A percentile compares a stretch with the other conserved stretches of the same genome.
Evolutionary conservation across 2,797 vertebrate species (phyloP).

Genomic region (Pipistrellus pipistrellus): DNA sequence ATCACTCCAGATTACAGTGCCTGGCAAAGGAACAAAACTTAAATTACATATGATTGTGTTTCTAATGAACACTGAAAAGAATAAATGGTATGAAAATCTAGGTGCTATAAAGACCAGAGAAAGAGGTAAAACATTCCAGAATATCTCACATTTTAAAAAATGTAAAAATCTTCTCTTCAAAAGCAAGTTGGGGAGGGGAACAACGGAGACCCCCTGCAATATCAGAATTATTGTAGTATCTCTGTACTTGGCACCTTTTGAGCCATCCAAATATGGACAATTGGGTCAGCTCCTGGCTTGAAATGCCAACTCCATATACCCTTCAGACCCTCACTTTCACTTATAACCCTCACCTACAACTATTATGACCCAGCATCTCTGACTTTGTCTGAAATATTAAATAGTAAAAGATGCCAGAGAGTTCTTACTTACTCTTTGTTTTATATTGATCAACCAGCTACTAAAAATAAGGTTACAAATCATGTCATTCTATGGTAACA

Average conservation of each 20-base stretch:
- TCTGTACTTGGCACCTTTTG: neutral
- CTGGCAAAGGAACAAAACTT: neutral
- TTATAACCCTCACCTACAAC: neutral
- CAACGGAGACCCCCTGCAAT: neutral
- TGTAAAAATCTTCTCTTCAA: neutral
- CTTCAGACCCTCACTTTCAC: neutral
- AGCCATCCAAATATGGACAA: neutral
- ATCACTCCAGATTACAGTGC: neutral
- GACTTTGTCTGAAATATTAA: neutral
- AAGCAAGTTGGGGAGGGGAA: neutral
- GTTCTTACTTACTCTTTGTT: neutral
- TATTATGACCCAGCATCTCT: neutral
- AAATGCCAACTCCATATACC: neutral
- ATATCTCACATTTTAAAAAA: conserved; percentile 12
- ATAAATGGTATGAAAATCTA: conserved; percentile 35
- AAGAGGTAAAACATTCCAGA: neutral
- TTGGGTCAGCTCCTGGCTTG: neutral
- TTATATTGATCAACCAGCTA: neutral
- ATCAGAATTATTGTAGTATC: neutral
- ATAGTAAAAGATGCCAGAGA: neutral
- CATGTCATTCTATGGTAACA: neutral
- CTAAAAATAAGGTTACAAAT: neutral
- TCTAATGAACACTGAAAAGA: conserved; percentile 44
- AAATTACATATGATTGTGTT: neutral
- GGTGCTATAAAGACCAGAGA: neutral